A percentile compares a stretch with the other conserved stretches of the same genome.
Conservation (phyloP, 2,888 invertebrate genomes). For the Epinotia bilunana region DNA sequence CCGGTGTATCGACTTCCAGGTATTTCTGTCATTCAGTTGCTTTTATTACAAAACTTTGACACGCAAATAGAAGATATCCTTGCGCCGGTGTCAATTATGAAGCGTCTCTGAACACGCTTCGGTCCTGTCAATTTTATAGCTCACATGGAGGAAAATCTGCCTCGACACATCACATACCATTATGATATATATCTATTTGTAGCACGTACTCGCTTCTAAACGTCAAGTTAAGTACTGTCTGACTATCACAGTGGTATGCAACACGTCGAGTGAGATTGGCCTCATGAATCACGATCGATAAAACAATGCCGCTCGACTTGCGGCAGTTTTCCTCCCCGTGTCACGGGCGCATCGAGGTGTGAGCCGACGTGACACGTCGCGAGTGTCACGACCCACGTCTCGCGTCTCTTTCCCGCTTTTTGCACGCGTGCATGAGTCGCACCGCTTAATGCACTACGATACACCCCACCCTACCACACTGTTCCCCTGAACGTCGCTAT, state of each 20-base stretch:
- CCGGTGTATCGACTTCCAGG: slow-evolving; percentile 13
- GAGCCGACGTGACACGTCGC: not conserved
- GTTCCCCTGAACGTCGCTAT: too few relatives aligned
- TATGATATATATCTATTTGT: too few relatives aligned
- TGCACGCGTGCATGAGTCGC: slow-evolving; percentile 43
- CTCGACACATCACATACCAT: too few relatives aligned
- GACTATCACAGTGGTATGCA: not conserved
- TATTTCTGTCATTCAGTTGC: slow-evolving; percentile 12
- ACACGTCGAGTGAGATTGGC: not conserved
- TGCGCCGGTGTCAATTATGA: slow-evolving; percentile 9
- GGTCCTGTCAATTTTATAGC: slow-evolving; percentile 8
- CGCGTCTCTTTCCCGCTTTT: not conserved
- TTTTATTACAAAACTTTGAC: slow-evolving; percentile 27
- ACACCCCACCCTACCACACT: slow-evolving; percentile 55
- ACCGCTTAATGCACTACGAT: slow-evolving; percentile 56
- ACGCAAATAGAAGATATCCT: slow-evolving; percentile 8
- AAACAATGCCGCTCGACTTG: slow-evolving; percentile 25
- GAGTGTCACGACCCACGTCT: not conserved
- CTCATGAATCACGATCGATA: not conserved
- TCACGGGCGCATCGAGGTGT: not conserved
- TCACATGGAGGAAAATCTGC: too few relatives aligned
- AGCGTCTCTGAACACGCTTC: slow-evolving; percentile 1
- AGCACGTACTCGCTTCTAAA: too few relatives aligned
- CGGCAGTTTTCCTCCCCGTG: not conserved
- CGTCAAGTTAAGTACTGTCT: too few relatives aligned